A percentile compares a stretch with the other conserved stretches of the same genome.
Conservation (phyloP, 2,888 invertebrate species). For the Temnothorax ravouxi region DNA sequence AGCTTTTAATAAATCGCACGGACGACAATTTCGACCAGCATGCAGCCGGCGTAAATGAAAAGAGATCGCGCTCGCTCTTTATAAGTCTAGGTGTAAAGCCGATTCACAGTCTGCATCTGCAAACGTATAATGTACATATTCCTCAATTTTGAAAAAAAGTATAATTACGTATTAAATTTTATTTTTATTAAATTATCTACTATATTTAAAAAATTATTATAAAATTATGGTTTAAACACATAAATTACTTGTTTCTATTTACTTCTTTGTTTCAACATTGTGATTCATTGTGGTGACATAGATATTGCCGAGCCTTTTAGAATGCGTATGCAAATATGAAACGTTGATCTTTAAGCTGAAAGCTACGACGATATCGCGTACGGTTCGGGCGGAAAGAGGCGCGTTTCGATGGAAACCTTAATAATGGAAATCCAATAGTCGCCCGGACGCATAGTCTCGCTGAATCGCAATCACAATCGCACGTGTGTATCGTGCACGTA, state of each 20-base stretch:
- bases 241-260: not conserved
- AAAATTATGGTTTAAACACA: not conserved
- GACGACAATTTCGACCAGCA: slow-evolving; percentile 55
- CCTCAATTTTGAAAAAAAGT: not conserved
- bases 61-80: slow-evolving; percentile 36
- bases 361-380: slow-evolving; percentile 35
- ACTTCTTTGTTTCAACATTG: not conserved
- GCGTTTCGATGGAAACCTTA: slow-evolving; percentile 69
- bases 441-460: slow-evolving; percentile 38
- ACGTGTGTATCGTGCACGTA: not conserved
- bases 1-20: slow-evolving; percentile 64
- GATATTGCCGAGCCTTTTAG: not conserved
- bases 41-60: slow-evolving; percentile 50
- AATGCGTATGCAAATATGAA: not conserved
- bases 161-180: not conserved
- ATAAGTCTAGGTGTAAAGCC: slow-evolving; percentile 47
- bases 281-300: not conserved
- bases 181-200: not conserved
- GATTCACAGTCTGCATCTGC: slow-evolving; percentile 5
- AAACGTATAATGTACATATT: not conserved
- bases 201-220: not conserved
- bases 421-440: slow-evolving; percentile 71
- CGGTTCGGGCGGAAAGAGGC: slow-evolving; percentile 44
- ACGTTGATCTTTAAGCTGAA: slow-evolving; percentile 50
- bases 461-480: slow-evolving; percentile 45